Evolutionary conservation across 2,797 vertebrate genomes (phyloP), one percentile per base, ranked within the genome.

Genomic region (Scleropages formosus): DNA sequence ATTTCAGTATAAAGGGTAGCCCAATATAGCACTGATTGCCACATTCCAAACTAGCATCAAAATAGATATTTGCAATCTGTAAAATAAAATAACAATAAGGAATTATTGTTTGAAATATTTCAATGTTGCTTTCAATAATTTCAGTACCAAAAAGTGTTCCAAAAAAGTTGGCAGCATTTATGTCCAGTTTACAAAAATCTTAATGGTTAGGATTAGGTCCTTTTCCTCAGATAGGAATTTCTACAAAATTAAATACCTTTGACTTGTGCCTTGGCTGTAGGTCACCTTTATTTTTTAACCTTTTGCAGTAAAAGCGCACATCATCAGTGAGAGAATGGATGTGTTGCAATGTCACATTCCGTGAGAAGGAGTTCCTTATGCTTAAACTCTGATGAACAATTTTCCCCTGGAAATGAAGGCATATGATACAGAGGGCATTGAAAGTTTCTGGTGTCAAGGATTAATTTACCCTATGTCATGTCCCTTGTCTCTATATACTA

Each of bases 1-100:
- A 91, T 94, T 95, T 98, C 81, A 93, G 90, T 51, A 97, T 87
- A 90, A 98, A 98, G 75, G 96, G 97, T 82, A 98, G 88, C 85
- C 98, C 98, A 83, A 95, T 92, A 80, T 99, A 99, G 92, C 98
- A 99, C 74, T 92, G 94, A 91, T 96, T 94, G 78, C 94, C 95
- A 90, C 98, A 99, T 64, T 95, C 94, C 82, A 97, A 92, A 86
- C 94, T 87, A 85, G 96, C 93, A 76, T 99, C 96, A 92, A 98
- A 99, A 93, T 99, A 99, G 93, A 99, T 92, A 92, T 98, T 98
- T 88, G 96, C 98, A 80, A 99, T 95, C 98, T 99, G 91, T 24
- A 92, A 93, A 88, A 58, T 2, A 4, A 71, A 56, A 71, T 39
- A 3, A 20, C 1, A 61, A 61, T 20, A 20, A 24, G 39, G 31